Conservation (phyloP, 2,797 vertebrate genomes). For the Silurus lanzhouensis region DNA sequence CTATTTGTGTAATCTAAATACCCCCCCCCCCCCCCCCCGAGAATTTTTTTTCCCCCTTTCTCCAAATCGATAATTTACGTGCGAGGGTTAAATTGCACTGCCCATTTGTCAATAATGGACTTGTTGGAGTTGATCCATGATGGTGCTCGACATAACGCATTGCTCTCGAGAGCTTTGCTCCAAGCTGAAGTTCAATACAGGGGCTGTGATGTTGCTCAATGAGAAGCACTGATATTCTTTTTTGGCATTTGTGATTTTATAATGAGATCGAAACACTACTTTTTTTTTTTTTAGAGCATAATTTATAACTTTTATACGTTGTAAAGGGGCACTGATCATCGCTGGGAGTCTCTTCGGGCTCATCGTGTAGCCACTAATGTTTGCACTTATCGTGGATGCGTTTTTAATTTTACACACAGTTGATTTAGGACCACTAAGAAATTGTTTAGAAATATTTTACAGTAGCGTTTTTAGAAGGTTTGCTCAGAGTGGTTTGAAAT, state of each 20-base stretch:
- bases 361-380: conserved; percentile 40
- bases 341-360: conserved; percentile 36
- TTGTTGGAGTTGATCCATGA: conserved; percentile 60
- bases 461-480: conserved; percentile 14
- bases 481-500: neutral
- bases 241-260: conserved; percentile 51
- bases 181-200: conserved; percentile 52
- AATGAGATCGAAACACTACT: conserved; percentile 68
- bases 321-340: conserved; percentile 32
- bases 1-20: conserved; percentile 41
- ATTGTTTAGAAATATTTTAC: neutral
- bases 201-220: conserved; percentile 60
- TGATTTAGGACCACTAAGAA: conserved; percentile 3
- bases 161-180: conserved; percentile 52
- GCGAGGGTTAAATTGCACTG: conserved; percentile 48
- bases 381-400: conserved; percentile 48
- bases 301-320: conserved; percentile 63
- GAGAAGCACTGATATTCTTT: conserved; percentile 46
- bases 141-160: conserved; percentile 48
- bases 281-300: conserved; percentile 19
- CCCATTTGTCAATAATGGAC: conserved; percentile 58
- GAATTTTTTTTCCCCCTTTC: neutral
- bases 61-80: conserved; percentile 47
- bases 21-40: neutral
- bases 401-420: conserved; percentile 1